Evolutionary conservation across 2,113 vertebrate species (phyloP).

Genomic region (Heptranchias perlo): DNA sequence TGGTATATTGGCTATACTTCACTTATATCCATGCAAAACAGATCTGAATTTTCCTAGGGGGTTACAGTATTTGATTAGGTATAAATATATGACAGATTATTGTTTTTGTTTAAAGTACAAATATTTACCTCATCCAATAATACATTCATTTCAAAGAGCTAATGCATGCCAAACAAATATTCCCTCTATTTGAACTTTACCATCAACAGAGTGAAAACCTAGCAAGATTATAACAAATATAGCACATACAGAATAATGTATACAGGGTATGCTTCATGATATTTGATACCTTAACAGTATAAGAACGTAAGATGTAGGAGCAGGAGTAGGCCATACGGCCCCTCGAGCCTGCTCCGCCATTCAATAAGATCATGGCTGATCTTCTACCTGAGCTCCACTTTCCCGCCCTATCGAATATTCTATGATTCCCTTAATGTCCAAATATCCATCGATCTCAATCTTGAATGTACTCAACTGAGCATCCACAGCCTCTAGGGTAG

Average conservation of each 20-base stretch:
- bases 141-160: neutral
- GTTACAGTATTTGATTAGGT: neutral
- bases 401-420: too few relatives aligned
- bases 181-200: neutral
- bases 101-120: neutral
- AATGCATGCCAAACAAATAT: neutral
- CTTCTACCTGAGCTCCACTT: too few relatives aligned
- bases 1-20: neutral
- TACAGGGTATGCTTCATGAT: neutral
- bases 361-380: too few relatives aligned
- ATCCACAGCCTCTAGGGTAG: too few relatives aligned
- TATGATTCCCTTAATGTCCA: too few relatives aligned
- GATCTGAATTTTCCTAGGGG: neutral
- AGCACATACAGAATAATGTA: neutral
- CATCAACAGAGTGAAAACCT: neutral
- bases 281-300: neutral
- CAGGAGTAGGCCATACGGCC: too few relatives aligned
- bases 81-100: neutral
- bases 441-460: too few relatives aligned
- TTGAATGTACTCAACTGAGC: too few relatives aligned
- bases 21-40: neutral
- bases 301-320: too few relatives aligned
- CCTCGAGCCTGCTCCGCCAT: too few relatives aligned
- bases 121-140: neutral
- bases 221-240: neutral